These are phyloP conservation scores for Lepidochrysops patricia DNA, from an alignment of 2,888 invertebrate species.

Conservation along the genomic window DNA sequence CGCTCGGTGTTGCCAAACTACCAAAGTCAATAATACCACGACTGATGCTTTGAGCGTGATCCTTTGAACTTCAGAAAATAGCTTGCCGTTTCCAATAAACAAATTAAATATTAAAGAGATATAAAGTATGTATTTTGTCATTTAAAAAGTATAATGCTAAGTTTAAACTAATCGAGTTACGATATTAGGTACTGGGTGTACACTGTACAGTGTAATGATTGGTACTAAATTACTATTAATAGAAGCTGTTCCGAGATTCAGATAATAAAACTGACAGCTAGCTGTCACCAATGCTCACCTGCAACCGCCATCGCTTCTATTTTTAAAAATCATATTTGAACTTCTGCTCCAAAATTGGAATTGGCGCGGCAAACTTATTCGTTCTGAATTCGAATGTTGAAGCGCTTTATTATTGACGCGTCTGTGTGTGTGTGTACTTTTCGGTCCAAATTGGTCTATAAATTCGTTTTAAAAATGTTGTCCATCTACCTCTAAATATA, in stretches of 20 bases:
- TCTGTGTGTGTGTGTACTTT: no score
- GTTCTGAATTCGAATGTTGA: conserved; percentile 25
- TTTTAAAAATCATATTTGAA: conserved; percentile 69
- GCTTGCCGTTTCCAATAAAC: no score
- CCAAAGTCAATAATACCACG: neutral
- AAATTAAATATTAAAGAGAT: no score
- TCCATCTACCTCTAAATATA: no score
- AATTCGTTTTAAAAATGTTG: no score
- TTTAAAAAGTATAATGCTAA: no score
- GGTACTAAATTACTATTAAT: no score
- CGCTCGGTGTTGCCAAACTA: conserved; percentile 9
- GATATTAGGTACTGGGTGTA: no score
- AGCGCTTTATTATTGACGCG: conserved; percentile 12
- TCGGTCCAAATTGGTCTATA: no score
- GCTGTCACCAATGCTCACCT: conserved; percentile 60
- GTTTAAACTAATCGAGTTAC: no score
- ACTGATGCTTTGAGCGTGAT: neutral
- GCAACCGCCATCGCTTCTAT: conserved; percentile 58
- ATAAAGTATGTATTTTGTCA: no score
- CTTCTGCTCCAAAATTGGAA: conserved; percentile 69
- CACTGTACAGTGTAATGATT: neutral
- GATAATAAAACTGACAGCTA: conserved; percentile 34
- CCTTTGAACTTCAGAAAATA: neutral
- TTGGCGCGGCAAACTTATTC: conserved; percentile 49
- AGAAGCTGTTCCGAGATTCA: neutral